Base-by-base conservation (phyloP, 2,888 invertebrate species). In the Plutella xylostella region DNA sequence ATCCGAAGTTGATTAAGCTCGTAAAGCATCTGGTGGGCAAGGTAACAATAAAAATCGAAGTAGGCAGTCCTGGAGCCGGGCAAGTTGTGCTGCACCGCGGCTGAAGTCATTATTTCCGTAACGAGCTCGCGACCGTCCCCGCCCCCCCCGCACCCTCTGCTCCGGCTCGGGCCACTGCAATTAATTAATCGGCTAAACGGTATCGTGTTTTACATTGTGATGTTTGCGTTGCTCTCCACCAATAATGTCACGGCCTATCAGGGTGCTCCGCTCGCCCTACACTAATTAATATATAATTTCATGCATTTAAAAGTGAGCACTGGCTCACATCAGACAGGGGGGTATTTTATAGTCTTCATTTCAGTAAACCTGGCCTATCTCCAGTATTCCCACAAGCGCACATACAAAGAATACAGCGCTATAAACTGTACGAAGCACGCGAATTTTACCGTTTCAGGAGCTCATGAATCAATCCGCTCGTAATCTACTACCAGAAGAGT, bases 121-220 rank as follows among this genome's bases (percentile, higher is more conserved):
- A 80, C 80, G 69, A 79, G 73, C 68, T 66, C 61, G 68, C 75
- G 72, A 71, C 72, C 61, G 61, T 57, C 64, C 60, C 59, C 63
- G 62, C 64, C 74, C 72, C 70, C 57, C 65, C 60, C 58, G 63
- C 62, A 63, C 67, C 63, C 63, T 72, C 45, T 58, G 30, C 42
- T 18, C 20, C 19, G 20, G 42, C 30, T 31, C 42, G n/a, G 15
- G 37, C 25, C 42, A 22, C 20, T 31, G 39, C 47, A 82, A 83
- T 82, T 82, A 82, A 82, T 82, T 80, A 82, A 74, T 76, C 65
- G 68, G 71, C 79, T 80, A 82, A 82, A 80, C 78, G 76, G 64
- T 76, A 78, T 75, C 74, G 70, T 76, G 80, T 79, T 80, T 73
- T 75, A 80, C 76, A 79, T 75, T 74, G 60, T 77, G 70, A 74